Evolutionary conservation across 2,888 invertebrate species (phyloP), one percentile per base, ranked within the genome.

Genomic region (Sminthurinus aureus): DNA sequence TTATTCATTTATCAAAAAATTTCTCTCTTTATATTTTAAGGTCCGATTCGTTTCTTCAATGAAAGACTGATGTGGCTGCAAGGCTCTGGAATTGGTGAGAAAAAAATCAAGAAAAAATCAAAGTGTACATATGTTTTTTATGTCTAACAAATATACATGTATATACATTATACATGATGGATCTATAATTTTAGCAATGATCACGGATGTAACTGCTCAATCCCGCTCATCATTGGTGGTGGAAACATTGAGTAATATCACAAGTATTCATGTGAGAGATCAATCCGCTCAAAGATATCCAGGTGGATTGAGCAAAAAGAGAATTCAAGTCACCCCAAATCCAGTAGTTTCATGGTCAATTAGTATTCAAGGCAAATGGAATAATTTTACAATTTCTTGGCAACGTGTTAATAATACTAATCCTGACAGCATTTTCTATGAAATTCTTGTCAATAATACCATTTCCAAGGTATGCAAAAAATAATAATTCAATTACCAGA

Each of bases 371-470:
- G 97, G 97, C 0, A 93, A 93, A 20, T 96, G 95, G 93, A 93
- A 95, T 85, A 92, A 93, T 67, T 98, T 98, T 89, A 95, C 94
- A 88, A 93, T 98, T 71, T 94, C 94, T 0, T 98, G 98, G 98
- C 91, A 93, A 22, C 93, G 95, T 0, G 93, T 95, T 0, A 91
- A 91, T 0, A 93, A 93, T 81, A 94, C 95, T 4, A 96, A 95
- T 89, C 95, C 95, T 89, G 96, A 95, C 18, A 92, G 93, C 4
- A 93, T 97, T 0, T 95, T 94, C 90, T 98, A 98, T 90, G 95
- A 96, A 78, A 84, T 87, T 8, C 66, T 79, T 50, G 77, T 84
- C 12, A 82, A 82, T 69, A 77, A 77, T 22, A 75, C 67, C 4
- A 51, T 77, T 38, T 24, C 66, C 0, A 69, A 52, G 71, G 80